Base-by-base conservation (phyloP, 2,888 invertebrate species). In the Drosophila rubida region DNA sequence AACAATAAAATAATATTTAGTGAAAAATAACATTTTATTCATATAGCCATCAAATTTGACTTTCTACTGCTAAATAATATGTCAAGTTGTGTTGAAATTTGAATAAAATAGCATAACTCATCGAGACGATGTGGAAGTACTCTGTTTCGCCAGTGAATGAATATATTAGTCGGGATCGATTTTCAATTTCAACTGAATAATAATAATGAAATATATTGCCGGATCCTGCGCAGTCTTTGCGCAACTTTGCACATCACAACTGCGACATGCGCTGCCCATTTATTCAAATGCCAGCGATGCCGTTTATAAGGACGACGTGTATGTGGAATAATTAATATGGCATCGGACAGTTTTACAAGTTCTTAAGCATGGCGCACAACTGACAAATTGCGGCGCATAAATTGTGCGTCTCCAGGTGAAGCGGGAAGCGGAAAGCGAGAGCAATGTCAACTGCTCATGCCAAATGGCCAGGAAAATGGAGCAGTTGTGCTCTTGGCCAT, bases 371-470 rank as follows among this genome's bases (percentile, higher is more conserved):
- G 73, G 80, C 73, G 75, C 78, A 58, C 69, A 82, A 74, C 66
- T 85, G 87, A 84, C 87, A 87, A 84, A 84, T 84, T 87, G 76
- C 30, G 54, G 57, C 54, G 62, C 51, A 87, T 87, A 78, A 87
- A 87, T 87, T 41, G 30, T 42, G 44, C 2, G n/a, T 13, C 9
- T 22, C 48, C 64, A 37, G 25, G 16, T 32, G 57, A 51, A 58
- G 51, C 49, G 59, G 23, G 57, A 16, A 53, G 60, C 22, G 57
- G 14, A 41, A 19, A 19, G 3, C 42, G 32, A 32, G 32, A 32
- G 32, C 65, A 70, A 74, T 71, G 78, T 78, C 86, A 83, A 77
- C 69, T 68, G 69, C 54, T 70, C 73, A 62, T 19, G 77, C 75
- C 77, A 80, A 76, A 73, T 78, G 80, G 37, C 19, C 44, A 42